Evolutionary conservation across 2,797 vertebrate species (phyloP), one percentile per base, ranked within the genome.

Genomic region (Tenualosa thibaudeaui): DNA sequence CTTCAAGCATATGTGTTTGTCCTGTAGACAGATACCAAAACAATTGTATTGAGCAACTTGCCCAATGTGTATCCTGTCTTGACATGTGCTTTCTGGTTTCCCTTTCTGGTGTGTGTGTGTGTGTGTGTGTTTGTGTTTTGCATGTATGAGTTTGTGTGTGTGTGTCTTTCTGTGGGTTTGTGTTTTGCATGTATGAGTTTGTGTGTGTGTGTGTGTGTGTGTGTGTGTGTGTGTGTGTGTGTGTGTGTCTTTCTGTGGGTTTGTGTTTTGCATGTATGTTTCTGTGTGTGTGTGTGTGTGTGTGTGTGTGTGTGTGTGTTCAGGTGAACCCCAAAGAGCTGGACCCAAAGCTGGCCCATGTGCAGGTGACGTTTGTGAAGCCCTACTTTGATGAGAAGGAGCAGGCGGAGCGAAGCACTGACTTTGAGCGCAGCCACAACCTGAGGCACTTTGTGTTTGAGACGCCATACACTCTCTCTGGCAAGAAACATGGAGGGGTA

Each of bases 361-460:
- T 99, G 87, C 98, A 99, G 94, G 97, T 99, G 90, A 99, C 98
- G 0, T 99, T 97, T 0, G 97, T 99, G 88, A 99, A 98, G 90
- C 95, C 98, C 0, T 97, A 96, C 88, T 98, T 99, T 43, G 97
- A 99, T 65, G 98, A 99, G 65, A 99, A 98, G 91, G 98, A 99
- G 85, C 93, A 95, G 6, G 93, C 94, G 0, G 98, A 99, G 91
- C 97, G 96, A 90, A 98, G 96, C 90, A 99, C 97, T 0, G 96
- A 97, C 88, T 99, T 99, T 43, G 98, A 99, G 93, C 98, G 96
- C 92, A 97, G 96, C 89, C 98, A 99, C 92, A 99, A 99, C 91
- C 96, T 99, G 88, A 96, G 83, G 81, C 97, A 95, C 91, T 99
- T 99, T 84, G 97, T 99, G 56, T 99, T 99, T 43, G 98, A 99